Base-by-base conservation (phyloP, 1,140 invertebrate genomes). In the Saccostrea echinata region DNA sequence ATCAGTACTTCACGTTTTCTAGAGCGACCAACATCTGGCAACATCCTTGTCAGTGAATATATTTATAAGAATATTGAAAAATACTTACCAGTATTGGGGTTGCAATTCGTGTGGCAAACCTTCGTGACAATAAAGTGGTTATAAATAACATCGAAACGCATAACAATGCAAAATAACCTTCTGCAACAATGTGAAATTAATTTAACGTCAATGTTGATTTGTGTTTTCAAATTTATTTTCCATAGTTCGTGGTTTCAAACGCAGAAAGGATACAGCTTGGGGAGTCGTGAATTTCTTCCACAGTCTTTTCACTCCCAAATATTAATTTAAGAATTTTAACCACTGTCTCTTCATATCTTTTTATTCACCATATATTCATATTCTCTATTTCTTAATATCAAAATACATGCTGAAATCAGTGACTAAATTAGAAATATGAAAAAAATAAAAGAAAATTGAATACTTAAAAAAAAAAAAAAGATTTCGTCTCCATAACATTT, bases 391-490 rank as follows among this genome's bases (percentile, higher is more conserved):
- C 24, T 21, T n/a, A 64, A 64, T 64, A 9, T 24, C 24, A 64
- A 64, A 64, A 64, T 64, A 21, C 6, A 43, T 43, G 43, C 43
- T 8, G 9, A 43, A 43, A 43, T 43, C 43, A 43, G 43, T 43
- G 9, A 43, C 6, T 43, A 43, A 43, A 9, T 8, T 43, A 43
- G n/a, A n/a, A n/a, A n/a, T n/a, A 43, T 43, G 9, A 43, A 43
- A 43, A 43, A 43, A 43, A 8, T 9, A 43, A 9, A 64, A 18
- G 21, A 21, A 64, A 8, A n/a, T 13, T 24, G 57, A n/a, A 6
- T 64, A 9, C 1, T 6, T 21, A 18, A 64, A 64, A 64, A 30
- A 82, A 87, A 61, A 64, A 88, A 89, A 13, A 68, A 53, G 33
- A 64, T 21, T 57, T 35, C 85, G 57, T 24, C 55, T 80, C n/a